Base-by-base conservation (phyloP, 1,140 invertebrate genomes). In the Adelges cooleyi region DNA sequence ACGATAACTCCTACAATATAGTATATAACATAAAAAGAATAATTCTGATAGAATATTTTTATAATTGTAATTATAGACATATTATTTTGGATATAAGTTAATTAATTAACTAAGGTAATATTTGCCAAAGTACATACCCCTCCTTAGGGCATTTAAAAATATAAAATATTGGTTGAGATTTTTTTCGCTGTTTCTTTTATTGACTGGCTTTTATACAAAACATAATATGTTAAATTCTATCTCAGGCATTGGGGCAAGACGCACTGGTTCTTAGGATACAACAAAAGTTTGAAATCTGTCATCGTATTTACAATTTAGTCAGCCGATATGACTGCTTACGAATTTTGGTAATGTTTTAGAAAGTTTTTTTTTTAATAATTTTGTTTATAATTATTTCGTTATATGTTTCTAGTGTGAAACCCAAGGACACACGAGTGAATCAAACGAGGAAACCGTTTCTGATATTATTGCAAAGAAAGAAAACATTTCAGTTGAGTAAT, bases 281-380 rank as follows among this genome's bases (percentile, higher is more conserved):
- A 29, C 23, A 44, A 44, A 66, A 44, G 18, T 66, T 53, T 66
- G 40, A 54, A 23, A 29, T 66, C 56, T 59, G 53, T 38, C 40
- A 38, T 1, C 53, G 51, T 13, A 59, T 67, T 22, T 13, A 33
- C 65, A 25, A 3, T 51, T 42, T 67, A 27, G 48, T 68, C n/a
- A 48, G 27, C 27, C 29, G 52, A 18, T 44, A 54, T 15, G 10
- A 36, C 6, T 65, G 38, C 23, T 18, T 29, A 0, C 33, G 20
- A 62, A 33, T 42, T 18, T 44, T 65, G 66, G 59, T 66, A 62
- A 48, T 65, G 27, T 42, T 6, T 33, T 33, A 5, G 5, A 33
- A 40, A 40, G 44, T n/a, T 22, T 66, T 62, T 36, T 66, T 42
- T 22, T 48, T 48, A 48, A 22, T 48, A 20, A 1, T 23, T 23